phyloP scores from a whole-genome alignment of 2,888 invertebrate genomes.

The Mystacides longicornis region DNA sequence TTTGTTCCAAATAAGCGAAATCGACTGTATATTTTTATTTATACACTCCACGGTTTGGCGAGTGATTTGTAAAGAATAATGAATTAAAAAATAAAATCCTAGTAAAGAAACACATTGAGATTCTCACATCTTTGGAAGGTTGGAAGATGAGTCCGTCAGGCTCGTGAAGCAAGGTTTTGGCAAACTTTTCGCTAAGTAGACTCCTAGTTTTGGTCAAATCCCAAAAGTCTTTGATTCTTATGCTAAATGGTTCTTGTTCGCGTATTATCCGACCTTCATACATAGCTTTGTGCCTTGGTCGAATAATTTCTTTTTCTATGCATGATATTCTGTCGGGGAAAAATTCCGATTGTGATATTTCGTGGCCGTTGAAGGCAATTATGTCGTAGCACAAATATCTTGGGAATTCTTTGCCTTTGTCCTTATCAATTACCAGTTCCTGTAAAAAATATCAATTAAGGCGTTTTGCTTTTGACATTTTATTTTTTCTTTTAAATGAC shows the following conservation, averaged over 20 bases:
- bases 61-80: too few species aligned
- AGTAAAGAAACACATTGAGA: too few species aligned
- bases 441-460: conserved; percentile 39
- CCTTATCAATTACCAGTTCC: conserved; percentile 96
- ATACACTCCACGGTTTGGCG: too few species aligned
- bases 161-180: conserved; percentile 79
- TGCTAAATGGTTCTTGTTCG: conserved; percentile 79
- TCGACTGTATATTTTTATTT: too few species aligned
- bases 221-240: conserved; percentile 89
- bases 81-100: too few species aligned
- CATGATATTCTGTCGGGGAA: conserved; percentile 65
- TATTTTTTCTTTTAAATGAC: background rate
- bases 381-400: conserved; percentile 94
- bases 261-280: conserved; percentile 66
- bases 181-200: conserved; percentile 78
- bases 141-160: conserved; percentile 98
- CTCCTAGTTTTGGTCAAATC: conserved; percentile 63
- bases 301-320: conserved; percentile 67
- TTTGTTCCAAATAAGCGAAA: too few species aligned
- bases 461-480: background rate
- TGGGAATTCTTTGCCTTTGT: conserved; percentile 65
- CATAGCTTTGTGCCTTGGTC: conserved; percentile 65
- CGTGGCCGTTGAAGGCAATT: conserved; percentile 70
- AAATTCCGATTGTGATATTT: conserved; percentile 72
- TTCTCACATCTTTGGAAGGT: conserved; percentile 68